Conservation (phyloP, 35 echinoderm and acorn worm genomes). For the Strongylocentrotus purpuratus region DNA sequence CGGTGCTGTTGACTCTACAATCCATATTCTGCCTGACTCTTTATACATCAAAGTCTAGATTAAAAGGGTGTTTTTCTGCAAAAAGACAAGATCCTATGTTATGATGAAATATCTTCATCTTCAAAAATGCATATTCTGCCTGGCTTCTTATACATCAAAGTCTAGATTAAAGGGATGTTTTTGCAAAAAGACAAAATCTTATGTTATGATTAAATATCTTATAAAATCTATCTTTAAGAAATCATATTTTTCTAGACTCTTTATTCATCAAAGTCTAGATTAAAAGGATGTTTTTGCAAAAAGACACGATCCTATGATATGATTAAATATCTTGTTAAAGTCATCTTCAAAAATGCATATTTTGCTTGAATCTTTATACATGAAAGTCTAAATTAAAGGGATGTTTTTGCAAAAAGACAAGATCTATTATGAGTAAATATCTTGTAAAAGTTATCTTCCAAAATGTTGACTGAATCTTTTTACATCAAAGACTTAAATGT, state of each 20-base stretch:
- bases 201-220: no score
- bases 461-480: neutral
- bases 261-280: neutral
- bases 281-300: no score
- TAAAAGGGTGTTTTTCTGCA: neutral
- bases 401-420: no score
- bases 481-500: neutral
- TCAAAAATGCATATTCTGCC: neutral
- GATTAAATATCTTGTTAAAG: no score
- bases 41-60: neutral
- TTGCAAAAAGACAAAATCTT: no score
- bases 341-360: no score
- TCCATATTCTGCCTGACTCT: neutral
- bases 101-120: no score
- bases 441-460: no score
- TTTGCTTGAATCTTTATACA: neutral
- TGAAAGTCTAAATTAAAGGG: neutral
- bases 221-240: no score
- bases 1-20: neutral
- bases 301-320: no score
- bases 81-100: no score
- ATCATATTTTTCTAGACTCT: neutral
- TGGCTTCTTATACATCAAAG: neutral
- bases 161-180: neutral
- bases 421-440: no score